These are phyloP conservation scores for Dorcus hopei DNA, from an alignment of 2,888 invertebrate species.

Conservation along the genomic window DNA sequence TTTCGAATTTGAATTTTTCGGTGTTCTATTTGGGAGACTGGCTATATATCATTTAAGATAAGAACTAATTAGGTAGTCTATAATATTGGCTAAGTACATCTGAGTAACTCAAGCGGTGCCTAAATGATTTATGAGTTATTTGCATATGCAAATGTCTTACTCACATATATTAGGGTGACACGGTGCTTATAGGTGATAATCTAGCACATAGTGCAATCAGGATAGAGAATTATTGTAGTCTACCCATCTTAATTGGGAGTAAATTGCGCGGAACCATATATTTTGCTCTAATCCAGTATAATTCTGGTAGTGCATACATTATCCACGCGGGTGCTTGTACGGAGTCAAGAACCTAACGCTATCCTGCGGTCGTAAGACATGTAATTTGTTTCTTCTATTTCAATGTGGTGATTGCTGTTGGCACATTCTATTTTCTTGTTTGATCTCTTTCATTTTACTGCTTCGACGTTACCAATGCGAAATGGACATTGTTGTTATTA, in stretches of 20 bases:
- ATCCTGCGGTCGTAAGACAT: background rate
- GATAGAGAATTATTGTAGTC: conserved; percentile 19
- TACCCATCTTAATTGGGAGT: conserved; percentile 23
- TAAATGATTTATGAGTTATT: conserved; percentile 19
- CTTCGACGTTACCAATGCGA: too few relatives aligned
- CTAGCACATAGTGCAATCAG: conserved; percentile 21
- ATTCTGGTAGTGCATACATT: conserved; percentile 16
- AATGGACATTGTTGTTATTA: too few relatives aligned
- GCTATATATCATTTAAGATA: too few relatives aligned
- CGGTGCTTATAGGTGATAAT: conserved; percentile 23
- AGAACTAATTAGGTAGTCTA: background rate
- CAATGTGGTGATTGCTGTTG: conserved; percentile 17
- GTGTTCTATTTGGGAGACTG: too few relatives aligned
- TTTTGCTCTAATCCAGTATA: conserved; percentile 8
- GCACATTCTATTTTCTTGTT: background rate
- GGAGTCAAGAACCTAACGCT: conserved; percentile 16
- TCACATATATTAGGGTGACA: conserved; percentile 9
- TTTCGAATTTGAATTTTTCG: too few relatives aligned
- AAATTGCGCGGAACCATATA: conserved; percentile 17
- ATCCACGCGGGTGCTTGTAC: conserved; percentile 8
- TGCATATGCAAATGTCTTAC: conserved; percentile 22
- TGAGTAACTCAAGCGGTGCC: background rate
- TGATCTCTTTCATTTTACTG: too few relatives aligned
- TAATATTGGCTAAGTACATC: background rate
- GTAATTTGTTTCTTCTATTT: conserved; percentile 17